Conservation (phyloP, 2,113 vertebrate genomes). For the Sorex fumeus region DNA sequence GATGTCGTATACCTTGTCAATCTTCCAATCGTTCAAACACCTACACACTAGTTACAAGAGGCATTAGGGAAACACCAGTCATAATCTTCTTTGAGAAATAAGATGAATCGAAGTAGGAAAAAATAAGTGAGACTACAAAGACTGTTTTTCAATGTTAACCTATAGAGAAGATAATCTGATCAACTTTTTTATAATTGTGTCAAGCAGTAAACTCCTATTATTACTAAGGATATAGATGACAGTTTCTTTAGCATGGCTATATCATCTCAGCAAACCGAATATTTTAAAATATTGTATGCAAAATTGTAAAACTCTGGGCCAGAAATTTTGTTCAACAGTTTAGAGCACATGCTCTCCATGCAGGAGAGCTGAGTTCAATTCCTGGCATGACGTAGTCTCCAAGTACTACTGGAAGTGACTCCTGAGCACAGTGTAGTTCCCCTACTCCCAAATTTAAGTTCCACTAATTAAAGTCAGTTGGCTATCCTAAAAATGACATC, state of each 20-base stretch:
- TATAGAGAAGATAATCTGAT: constrained; percentile 37
- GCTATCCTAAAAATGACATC: background rate
- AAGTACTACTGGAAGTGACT: no score
- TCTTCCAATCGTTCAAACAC: background rate
- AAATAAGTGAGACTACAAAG: constrained; percentile 55
- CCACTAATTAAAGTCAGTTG: constrained; percentile 27
- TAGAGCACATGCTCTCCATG: no score
- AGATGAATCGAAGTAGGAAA: constrained; percentile 46
- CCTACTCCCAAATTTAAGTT: background rate
- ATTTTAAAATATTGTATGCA: constrained; percentile 37
- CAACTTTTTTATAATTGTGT: constrained; percentile 13
- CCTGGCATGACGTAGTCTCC: no score
- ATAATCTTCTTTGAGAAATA: constrained; percentile 42
- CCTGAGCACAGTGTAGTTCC: no score
- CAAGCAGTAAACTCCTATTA: constrained; percentile 30
- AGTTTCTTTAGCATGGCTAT: constrained; percentile 35
- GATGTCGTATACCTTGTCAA: constrained; percentile 9
- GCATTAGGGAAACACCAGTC: constrained; percentile 43
- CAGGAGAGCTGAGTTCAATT: no score
- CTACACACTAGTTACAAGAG: constrained; percentile 44
- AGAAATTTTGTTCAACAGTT: no score
- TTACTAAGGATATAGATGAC: background rate
- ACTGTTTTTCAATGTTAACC: background rate
- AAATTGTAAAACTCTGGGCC: background rate
- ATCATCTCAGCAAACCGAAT: constrained; percentile 24